Percentiles rank a stretch among this genome's conserved stretches.
phyloP scores from a whole-genome alignment of 2,888 invertebrate genomes.

The Scaptomyza flava region DNA sequence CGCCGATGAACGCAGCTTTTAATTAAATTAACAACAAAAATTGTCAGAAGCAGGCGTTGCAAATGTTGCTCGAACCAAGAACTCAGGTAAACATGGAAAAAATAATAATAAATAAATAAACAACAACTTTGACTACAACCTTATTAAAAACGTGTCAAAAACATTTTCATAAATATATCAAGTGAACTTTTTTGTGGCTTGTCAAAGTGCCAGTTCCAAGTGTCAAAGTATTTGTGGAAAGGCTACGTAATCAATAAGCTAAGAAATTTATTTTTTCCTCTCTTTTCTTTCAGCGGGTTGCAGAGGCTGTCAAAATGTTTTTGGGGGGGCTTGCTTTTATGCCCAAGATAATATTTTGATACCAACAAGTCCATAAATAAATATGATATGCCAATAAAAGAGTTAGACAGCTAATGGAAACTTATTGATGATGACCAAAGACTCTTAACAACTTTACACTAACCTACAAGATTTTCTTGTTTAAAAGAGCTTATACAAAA shows the following conservation, averaged over 20 bases:
- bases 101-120: constrained; percentile 13
- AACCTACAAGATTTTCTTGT: not conserved
- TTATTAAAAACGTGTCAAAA: constrained; percentile 79
- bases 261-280: constrained; percentile 21
- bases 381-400: constrained; percentile 24
- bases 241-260: constrained; percentile 68
- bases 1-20: constrained; percentile 54
- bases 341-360: constrained; percentile 10
- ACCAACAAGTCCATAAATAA: constrained; percentile 56
- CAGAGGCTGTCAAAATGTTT: not conserved
- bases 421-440: constrained; percentile 17
- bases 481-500: not conserved
- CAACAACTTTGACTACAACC: constrained; percentile 44
- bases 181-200: constrained; percentile 66
- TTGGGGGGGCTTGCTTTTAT: constrained; percentile 2
- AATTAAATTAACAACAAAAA: constrained; percentile 78
- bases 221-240: constrained; percentile 68
- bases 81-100: constrained; percentile 33
- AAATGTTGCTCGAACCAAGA: constrained; percentile 47
- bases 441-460: not conserved
- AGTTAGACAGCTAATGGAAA: constrained; percentile 11
- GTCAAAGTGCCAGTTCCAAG: constrained; percentile 75
- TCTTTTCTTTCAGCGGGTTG: not conserved
- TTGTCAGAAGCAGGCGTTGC: constrained; percentile 66
- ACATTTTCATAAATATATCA: constrained; percentile 78